Percentiles rank a stretch among this genome's conserved stretches.
phyloP scores from a whole-genome alignment of 2,888 invertebrate genomes.

The Hesperia comma region DNA sequence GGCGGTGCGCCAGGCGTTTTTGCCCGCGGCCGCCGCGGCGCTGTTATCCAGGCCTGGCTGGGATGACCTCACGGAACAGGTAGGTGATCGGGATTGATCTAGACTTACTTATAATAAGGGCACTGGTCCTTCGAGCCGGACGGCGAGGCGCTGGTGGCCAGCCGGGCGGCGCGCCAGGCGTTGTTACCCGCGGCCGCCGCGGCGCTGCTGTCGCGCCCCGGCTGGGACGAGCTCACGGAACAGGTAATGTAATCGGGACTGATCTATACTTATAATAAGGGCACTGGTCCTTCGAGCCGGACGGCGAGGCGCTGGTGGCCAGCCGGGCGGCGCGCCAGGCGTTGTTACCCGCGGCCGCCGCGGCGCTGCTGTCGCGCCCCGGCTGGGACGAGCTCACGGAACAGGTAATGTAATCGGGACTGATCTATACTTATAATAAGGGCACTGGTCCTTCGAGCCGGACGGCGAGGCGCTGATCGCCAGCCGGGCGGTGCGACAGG shows the following conservation, averaged over 20 bases:
- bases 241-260: conserved; percentile 49
- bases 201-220: conserved; percentile 42
- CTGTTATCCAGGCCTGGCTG: conserved; percentile 46
- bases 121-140: conserved; percentile 1
- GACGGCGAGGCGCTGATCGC: too few relatives aligned
- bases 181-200: too few relatives aligned
- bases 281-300: background rate
- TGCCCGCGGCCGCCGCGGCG: conserved; percentile 54
- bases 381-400: conserved; percentile 48
- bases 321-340: too few relatives aligned
- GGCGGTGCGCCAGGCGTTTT: conserved; percentile 38
- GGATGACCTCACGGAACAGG: conserved; percentile 51
- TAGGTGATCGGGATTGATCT: conserved; percentile 34
- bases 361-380: conserved; percentile 42
- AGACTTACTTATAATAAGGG: too few relatives aligned
- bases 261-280: too few relatives aligned
- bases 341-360: too few relatives aligned
- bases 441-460: conserved; percentile 1
- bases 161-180: too few relatives aligned
- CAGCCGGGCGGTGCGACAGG: too few relatives aligned
- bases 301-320: too few relatives aligned
- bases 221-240: conserved; percentile 48
- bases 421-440: too few relatives aligned
- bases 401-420: conserved; percentile 49
- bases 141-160: too few relatives aligned